A percentile compares a stretch with the other conserved stretches of the same genome.
Evolutionary conservation across 2,113 vertebrate species (phyloP).

Genomic region (Cettia cetti): DNA sequence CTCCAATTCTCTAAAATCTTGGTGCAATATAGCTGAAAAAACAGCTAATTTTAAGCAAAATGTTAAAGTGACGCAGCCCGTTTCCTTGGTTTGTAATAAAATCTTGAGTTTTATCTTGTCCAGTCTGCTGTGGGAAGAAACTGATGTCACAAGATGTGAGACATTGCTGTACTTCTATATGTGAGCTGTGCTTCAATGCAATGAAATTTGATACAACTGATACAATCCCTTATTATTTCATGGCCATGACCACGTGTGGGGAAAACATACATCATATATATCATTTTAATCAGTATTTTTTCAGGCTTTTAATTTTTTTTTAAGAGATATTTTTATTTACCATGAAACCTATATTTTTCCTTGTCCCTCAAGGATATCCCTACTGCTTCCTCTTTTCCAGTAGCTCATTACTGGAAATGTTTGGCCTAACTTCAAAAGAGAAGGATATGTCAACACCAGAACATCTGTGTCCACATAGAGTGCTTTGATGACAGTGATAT

Average conservation of each 20-base stretch:
- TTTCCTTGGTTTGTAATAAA: neutral
- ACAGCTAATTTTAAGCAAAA: neutral
- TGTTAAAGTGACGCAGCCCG: neutral
- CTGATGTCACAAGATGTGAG: neutral
- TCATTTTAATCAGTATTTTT: neutral
- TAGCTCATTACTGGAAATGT: slow-evolving; percentile 24
- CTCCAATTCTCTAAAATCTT: neutral
- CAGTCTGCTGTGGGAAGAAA: neutral
- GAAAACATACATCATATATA: neutral
- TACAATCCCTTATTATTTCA: neutral
- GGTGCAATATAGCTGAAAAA: neutral
- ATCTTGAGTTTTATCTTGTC: neutral
- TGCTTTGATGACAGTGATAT: slow-evolving; percentile 53
- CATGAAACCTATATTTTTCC: neutral
- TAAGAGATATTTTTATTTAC: neutral
- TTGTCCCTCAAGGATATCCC: neutral
- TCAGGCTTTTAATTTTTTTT: neutral
- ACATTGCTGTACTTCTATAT: neutral
- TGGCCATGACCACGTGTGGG: rapidly evolving
- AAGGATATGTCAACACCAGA: slow-evolving; percentile 54
- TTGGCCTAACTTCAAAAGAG: slow-evolving; percentile 50
- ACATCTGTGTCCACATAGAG: slow-evolving; percentile 37
- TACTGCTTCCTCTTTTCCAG: neutral
- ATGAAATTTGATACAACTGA: neutral
- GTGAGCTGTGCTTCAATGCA: neutral